Evolutionary conservation across 2,113 vertebrate species (phyloP), one percentile per base, ranked within the genome.

Genomic region (Capreolus pygargus): DNA sequence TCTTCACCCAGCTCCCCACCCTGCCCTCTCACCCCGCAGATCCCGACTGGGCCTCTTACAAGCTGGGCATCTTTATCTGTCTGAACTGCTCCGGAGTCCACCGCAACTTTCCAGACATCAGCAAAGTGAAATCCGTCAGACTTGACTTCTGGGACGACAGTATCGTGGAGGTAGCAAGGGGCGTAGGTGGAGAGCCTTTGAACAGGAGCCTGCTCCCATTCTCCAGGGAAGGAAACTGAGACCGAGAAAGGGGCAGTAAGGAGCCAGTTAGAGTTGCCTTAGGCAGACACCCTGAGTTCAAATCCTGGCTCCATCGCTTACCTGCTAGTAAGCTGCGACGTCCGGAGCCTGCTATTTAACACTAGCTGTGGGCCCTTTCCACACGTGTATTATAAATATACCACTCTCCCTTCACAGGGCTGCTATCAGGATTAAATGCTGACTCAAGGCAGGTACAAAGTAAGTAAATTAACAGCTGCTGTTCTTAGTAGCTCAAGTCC

Each of bases 141-240:
- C 99, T 99, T 89, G 99, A 99, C 98, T 99, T 99, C 98, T 99
- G 99, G 99, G 99, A 99, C 81, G 99, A 99, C 23, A 98, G 98
- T n/a, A 98, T 99, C 21, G 98, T 99, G 95, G 98, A 99, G 99
- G 99, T 99, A 99, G 30, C 83, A 52, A 33, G 64, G 61, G 92
- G 61, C 1, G 0, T 11, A 0, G 4, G 1, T 23, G 57, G 17
- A 84, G 14, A 67, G 50, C 54, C 57, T 14, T 28, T 78, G 17
- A n/a, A 47, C 17, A 27, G 12, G 21, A 36, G n/a, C 54, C 25
- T 0, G 28, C 76, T 82, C 30, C 52, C 11, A 2, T 97, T 88
- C 52, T 15, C 2, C 64, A n/a, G 57, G 74, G 86, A 43, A 54
- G 78, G 91, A 89, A 78, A 60, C 67, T 79, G 91, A 76, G 95